phyloP scores from a whole-genome alignment of 2,888 invertebrate genomes.

The Pyrocoelia pectoralis region DNA sequence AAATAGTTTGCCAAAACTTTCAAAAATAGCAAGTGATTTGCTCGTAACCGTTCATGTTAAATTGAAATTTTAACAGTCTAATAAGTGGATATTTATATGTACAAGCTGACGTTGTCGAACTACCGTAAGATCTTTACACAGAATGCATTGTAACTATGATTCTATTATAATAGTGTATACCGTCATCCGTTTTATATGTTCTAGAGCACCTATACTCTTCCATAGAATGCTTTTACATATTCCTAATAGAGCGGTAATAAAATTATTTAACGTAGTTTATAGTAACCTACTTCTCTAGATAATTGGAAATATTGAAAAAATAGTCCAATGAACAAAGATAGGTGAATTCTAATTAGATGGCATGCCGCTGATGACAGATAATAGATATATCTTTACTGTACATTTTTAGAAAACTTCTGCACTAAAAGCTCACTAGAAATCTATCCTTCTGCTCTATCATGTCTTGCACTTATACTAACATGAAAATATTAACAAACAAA shows the following conservation, averaged over 20 bases:
- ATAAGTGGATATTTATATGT: no score
- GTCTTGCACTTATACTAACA: constrained; percentile 21
- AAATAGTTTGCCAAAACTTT: no score
- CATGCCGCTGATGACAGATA: constrained; percentile 15
- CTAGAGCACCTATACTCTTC: constrained; percentile 22
- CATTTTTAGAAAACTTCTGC: constrained; percentile 21
- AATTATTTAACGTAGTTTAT: constrained; percentile 25
- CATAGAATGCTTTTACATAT: constrained; percentile 23
- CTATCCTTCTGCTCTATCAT: constrained; percentile 17
- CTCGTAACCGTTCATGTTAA: no score
- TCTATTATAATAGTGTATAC: constrained; percentile 21
- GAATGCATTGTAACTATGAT: constrained; percentile 24
- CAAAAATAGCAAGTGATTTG: no score
- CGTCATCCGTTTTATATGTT: constrained; percentile 17
- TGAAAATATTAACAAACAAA: background rate
- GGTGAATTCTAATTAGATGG: constrained; percentile 7
- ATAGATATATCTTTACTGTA: constrained; percentile 8
- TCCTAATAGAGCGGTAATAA: constrained; percentile 22
- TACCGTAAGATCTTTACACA: constrained; percentile 24
- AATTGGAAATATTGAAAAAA: background rate
- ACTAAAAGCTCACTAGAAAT: constrained; percentile 23
- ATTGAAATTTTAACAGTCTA: no score
- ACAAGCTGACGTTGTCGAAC: no score
- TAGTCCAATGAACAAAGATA: background rate
- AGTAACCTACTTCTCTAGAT: constrained; percentile 25